Base-by-base conservation (phyloP, 2,797 vertebrate species). In the Numenius phaeopus region DNA sequence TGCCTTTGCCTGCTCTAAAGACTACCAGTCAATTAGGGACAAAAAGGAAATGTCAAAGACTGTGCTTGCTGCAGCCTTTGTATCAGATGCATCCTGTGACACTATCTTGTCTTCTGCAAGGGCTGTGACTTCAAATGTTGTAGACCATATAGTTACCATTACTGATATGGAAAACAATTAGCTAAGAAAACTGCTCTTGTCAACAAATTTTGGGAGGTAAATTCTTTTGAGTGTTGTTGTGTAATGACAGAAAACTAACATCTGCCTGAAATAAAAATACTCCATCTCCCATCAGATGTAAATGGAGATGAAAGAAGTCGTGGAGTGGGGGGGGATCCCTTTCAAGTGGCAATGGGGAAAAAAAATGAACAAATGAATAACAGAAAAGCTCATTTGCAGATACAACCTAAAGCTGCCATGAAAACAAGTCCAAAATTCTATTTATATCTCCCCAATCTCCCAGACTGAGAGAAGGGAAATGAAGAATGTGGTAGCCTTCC, bases 311-410 rank as follows among this genome's bases (percentile, higher is more conserved):
- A 55, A 55, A 55, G 29, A 55, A 32, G 29, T 32, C 9, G 18
- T 11, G 18, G 18, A 30, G 52, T 30, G 10, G 29, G 5, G 8
- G 8, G 4, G 2, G 5, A 27, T 87, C 23, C 23, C 16, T 71
- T 87, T 83, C 16, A 52, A 62, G 27, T 26, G 64, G 20, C 0
- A 0, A 8, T 22, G 3, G 42, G 16, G 11, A 3, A 4, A 62
- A 79, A 67, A 47, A 61, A 27, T 2, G 5, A 78, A 66, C 5
- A 17, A 73, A 37, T 29, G 1, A 75, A 34, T 50, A 52, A 59
- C 16, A 40, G 22, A 37, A 61, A 50, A 44, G 11, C 19, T 90
- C 1, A 44, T 58, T 32, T 69, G 17, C 23, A 69, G 11, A 55
- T 52, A 47, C 3, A 86, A 40, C 26, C 12, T 62, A 58, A 93